Evolutionary conservation across 2,113 vertebrate genomes (phyloP), one percentile per base, ranked within the genome.

Genomic region (Leptocoma aspasia): DNA sequence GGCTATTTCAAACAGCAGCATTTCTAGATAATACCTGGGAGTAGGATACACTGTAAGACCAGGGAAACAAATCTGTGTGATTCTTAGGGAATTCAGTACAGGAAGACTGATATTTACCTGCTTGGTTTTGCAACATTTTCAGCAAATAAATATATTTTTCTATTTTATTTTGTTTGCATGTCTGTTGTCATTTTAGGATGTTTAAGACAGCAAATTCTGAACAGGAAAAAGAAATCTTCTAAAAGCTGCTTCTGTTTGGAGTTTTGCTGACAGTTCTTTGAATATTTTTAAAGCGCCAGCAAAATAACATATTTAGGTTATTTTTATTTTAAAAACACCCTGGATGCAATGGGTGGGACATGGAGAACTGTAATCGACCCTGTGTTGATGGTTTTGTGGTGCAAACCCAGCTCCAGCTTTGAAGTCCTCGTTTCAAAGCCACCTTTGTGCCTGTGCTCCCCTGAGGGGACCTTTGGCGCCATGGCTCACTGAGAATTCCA

Each of bases 391-490:
- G 41, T 83, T 72, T 13, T 61, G 81, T 57, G n/a, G 66, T 82
- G 16, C 60, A 65, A 50, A 63, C 37, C 19, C 65, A 28, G 23
- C 65, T 85, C 56, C n/a, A 22, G 41, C 52, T 80, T 80, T 56
- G 77, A 66, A 56, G n/a, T 54, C 24, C 20, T 42, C 0, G 0
- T 75, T 91, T 95, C 54, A 95, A 92, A 88, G 93, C 19, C 65
- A 24, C 30, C 88, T 75, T 78, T 95, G 64, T 96, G 69, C 64
- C 86, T 75, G 59, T 57, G 42, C 57, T 93, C 22, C 52, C 85
- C 92, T 59, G 33, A 75, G 0, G 1, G 39, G 85, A 56, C 85
- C 79, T 92, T 59, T 23, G 26, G 59, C 27, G 10, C 85, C 31
- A 0, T 54, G 47, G 73, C 21, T 77, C 66, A 44, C 0, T 0